Conservation (phyloP, 1,140 invertebrate genomes). For the Papilio aristodemus region DNA sequence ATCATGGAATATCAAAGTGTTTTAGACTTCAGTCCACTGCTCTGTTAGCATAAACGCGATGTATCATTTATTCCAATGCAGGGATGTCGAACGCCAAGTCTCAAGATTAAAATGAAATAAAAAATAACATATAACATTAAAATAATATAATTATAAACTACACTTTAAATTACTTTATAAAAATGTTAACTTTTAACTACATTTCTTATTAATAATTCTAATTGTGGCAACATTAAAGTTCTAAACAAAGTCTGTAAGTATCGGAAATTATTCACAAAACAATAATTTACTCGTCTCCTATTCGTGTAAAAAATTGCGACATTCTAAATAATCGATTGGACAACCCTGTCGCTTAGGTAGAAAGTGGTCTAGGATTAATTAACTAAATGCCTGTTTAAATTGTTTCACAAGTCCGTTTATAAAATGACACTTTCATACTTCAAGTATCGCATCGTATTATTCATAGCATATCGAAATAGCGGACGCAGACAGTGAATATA, state of each 20-base stretch:
- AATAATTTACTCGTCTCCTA: no score
- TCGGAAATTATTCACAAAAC: no score
- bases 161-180: no score
- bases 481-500: neutral
- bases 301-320: no score
- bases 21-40: constrained; percentile 2
- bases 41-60: constrained; percentile 14
- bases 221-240: no score
- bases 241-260: no score
- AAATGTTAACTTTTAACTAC: no score
- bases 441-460: constrained; percentile 3
- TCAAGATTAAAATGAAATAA: no score
- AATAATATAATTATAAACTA: no score
- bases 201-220: no score
- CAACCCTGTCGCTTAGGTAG: constrained; percentile 1
- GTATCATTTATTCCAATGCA: neutral
- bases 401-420: constrained; percentile 12
- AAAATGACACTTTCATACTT: constrained; percentile 17
- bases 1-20: constrained; percentile 4
- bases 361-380: constrained; percentile 13
- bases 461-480: neutral
- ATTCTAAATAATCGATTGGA: neutral
- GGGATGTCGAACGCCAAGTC: neutral
- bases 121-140: no score
- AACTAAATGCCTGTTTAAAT: constrained; percentile 16